Evolutionary conservation across 2,113 vertebrate species (phyloP).

Genomic region (Rhagologus leucostigma): DNA sequence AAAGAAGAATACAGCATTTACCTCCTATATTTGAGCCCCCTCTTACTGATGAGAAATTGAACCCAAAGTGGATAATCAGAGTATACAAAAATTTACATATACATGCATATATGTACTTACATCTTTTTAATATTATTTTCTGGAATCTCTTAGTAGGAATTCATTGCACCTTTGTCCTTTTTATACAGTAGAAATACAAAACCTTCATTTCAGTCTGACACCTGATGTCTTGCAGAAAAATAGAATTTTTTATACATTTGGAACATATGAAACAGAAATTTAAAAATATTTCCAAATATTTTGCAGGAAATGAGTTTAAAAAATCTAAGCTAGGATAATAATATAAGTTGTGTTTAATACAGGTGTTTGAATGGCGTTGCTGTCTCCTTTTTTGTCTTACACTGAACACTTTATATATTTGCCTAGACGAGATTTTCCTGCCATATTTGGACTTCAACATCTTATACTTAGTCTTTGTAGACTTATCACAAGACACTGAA

Average conservation of each 20-base stretch:
- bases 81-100: neutral
- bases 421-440: neutral
- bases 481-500: neutral
- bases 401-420: neutral
- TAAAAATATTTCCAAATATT: neutral
- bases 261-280: neutral
- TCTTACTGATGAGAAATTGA: neutral
- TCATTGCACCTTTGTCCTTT: neutral
- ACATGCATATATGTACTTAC: fast-evolving
- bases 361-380: neutral
- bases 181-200: neutral
- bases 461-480: neutral
- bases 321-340: neutral
- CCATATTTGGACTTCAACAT: neutral
- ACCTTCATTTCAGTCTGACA: neutral
- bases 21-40: neutral
- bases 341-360: neutral
- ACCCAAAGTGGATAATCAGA: neutral
- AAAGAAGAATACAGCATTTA: neutral
- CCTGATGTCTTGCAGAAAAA: neutral
- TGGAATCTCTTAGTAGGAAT: neutral
- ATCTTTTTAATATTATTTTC: neutral
- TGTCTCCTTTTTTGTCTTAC: neutral
- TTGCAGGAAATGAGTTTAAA: neutral
- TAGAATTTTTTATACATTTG: fast-evolving